Evolutionary conservation across 64 coral and sea anemone genomes (phyloP).

Genomic region (Cladopsammia gracilis): DNA sequence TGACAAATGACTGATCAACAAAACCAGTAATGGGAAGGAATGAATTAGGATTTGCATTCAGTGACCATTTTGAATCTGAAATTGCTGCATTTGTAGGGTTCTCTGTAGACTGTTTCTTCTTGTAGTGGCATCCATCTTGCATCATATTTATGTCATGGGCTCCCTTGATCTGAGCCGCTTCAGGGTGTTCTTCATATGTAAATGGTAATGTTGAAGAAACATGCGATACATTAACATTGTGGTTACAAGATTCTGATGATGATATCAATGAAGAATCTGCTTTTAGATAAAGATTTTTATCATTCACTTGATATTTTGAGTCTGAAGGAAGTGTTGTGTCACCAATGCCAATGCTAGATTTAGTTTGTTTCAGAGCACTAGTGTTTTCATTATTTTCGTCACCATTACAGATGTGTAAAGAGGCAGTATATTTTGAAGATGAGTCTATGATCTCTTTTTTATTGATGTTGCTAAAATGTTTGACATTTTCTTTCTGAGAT

Average conservation of each 20-base stretch:
- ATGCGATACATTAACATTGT: no score
- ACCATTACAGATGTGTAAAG: not conserved
- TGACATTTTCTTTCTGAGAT: not conserved
- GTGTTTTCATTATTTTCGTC: not conserved
- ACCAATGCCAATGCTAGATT: not conserved
- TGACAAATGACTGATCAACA: constrained; percentile 49
- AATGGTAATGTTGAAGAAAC: no score
- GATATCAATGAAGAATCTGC: not conserved
- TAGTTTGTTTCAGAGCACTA: not conserved
- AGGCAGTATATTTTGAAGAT: not conserved
- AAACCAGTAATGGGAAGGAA: constrained; percentile 51
- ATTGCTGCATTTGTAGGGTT: not conserved
- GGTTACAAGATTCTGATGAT: not conserved
- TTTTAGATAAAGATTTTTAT: not conserved
- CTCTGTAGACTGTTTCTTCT: not conserved
- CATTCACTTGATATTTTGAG: not conserved
- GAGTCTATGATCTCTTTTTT: not conserved
- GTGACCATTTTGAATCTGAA: not conserved
- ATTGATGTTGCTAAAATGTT: not conserved
- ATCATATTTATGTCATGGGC: not conserved
- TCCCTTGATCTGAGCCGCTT: no score
- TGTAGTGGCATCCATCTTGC: no score
- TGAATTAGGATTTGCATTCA: not conserved
- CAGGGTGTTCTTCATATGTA: no score
- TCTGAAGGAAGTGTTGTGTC: no score